Percentiles rank a stretch among this genome's conserved stretches.
Conservation (phyloP, 2,113 vertebrate genomes). For the Dipodomys spectabilis region DNA sequence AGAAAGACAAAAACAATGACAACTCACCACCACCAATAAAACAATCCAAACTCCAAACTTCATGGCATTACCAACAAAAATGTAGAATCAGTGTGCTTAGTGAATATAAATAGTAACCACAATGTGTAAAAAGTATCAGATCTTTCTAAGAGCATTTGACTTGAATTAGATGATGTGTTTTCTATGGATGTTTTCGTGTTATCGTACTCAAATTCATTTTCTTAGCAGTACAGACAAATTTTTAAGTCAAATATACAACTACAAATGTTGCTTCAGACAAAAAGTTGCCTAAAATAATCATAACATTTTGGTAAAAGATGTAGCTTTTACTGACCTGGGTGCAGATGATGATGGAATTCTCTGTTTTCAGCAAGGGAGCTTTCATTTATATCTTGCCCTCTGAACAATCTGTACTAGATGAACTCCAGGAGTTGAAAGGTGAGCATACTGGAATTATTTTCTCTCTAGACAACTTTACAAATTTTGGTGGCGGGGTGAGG, state of each 20-base stretch:
- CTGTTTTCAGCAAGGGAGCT: not conserved
- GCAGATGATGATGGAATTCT: not conserved
- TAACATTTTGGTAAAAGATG: not conserved
- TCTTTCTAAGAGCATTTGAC: not conserved
- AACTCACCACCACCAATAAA: too few species aligned
- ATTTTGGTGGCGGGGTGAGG: too few species aligned
- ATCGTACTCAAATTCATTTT: not conserved
- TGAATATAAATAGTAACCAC: not conserved
- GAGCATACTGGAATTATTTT: not conserved
- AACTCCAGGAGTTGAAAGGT: not conserved
- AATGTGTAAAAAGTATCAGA: not conserved
- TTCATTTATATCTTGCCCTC: not conserved
- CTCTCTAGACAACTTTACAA: not conserved
- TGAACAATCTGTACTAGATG: not conserved
- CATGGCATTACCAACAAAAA: not conserved
- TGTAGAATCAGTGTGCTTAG: not conserved
- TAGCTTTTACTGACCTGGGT: slow-evolving; percentile 21
- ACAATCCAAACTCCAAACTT: too few species aligned
- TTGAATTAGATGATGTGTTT: not conserved
- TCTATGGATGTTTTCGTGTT: not conserved
- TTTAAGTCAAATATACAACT: not conserved
- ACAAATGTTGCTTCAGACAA: not conserved
- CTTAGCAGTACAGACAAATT: not conserved
- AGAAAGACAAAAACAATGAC: not conserved
- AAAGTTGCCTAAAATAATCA: not conserved